Base-by-base conservation (phyloP, 2,797 vertebrate species). In the Avahi laniger region DNA sequence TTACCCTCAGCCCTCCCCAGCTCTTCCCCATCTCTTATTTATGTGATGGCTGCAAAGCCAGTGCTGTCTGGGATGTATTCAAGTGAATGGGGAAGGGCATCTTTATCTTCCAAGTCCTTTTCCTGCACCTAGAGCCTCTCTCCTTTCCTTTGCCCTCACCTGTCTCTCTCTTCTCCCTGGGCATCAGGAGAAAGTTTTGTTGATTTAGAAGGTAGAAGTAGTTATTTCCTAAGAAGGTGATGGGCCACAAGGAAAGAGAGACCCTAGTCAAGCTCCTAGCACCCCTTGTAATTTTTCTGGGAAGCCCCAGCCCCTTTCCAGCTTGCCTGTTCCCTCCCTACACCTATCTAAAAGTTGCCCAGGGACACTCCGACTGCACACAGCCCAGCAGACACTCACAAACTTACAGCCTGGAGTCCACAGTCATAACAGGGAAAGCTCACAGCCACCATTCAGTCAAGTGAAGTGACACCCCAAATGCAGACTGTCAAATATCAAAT, bases 151-250 rank as follows among this genome's bases (percentile, higher is more conserved):
- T 35, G 30, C 92, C 63, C 35, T 22, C 28, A n/a, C 85, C 69
- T 73, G 22, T 38, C 70, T 93, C 79, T 83, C 79, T 89, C 90
- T 83, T 20, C 46, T 92, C 61, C 61, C 91, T 90, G 79, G 80
- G 50, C 38, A 46, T 76, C 95, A 75, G 72, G 61, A 98, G 87
- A 48, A 89, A 93, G 93, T 94, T 95, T 91, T 65, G 54, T 90
- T 97, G 85, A 94, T 90, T 94, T 97, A 97, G 97, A 97, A 93
- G 81, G 46, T 97, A 97, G 97, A 79, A 59, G 18, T 97, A 97
- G 96, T 79, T 92, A 63, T 67, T 94, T 96, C 75, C 81, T 96
- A 91, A 93, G 81, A 90, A 89, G 46, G 43, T 70, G 57, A 82
- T 57, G 67, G 86, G 57, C 59, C 79, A 30, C 35, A 48, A 73